phyloP scores from a whole-genome alignment of 2,113 vertebrate genomes.

The Melanostigma gelatinosum region DNA sequence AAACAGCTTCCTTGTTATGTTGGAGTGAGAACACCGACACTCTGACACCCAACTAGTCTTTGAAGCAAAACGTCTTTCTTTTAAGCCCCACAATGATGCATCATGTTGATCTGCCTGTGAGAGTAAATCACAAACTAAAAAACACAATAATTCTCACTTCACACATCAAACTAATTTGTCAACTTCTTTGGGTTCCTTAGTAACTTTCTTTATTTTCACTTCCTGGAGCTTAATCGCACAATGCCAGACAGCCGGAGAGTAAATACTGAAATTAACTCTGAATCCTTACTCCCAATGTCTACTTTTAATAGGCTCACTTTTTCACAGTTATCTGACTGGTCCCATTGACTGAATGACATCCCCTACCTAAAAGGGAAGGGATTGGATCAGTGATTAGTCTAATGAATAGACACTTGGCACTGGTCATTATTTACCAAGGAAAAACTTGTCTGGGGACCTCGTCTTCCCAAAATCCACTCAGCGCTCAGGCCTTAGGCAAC shows the following conservation, averaged over 20 bases:
- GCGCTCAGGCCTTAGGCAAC: conserved; percentile 25
- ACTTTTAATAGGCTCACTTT: conserved; percentile 40
- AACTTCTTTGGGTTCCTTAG: not conserved
- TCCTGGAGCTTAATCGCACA: not conserved
- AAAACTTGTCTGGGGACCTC: conserved; percentile 22
- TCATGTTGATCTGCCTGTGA: not conserved
- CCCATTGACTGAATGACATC: conserved; percentile 40
- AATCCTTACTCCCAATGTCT: conserved; percentile 36
- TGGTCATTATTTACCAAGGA: conserved; percentile 47
- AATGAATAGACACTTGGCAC: conserved; percentile 57
- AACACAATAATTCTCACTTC: not conserved
- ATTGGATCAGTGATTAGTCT: conserved; percentile 63
- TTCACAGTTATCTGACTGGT: conserved; percentile 44
- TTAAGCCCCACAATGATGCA: no score
- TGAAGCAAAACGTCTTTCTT: not conserved
- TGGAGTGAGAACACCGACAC: not conserved
- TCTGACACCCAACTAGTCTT: not conserved
- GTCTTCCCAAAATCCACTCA: conserved; percentile 39
- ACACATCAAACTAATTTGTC: not conserved
- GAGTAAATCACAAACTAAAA: not conserved
- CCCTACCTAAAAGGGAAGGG: conserved; percentile 44
- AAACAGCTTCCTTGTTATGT: not conserved
- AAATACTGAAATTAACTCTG: conserved; percentile 33
- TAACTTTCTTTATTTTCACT: not conserved
- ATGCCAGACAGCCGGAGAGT: not conserved